Base-by-base conservation (phyloP, 2,888 invertebrate genomes). In the Acanthosepion pharaonis region DNA sequence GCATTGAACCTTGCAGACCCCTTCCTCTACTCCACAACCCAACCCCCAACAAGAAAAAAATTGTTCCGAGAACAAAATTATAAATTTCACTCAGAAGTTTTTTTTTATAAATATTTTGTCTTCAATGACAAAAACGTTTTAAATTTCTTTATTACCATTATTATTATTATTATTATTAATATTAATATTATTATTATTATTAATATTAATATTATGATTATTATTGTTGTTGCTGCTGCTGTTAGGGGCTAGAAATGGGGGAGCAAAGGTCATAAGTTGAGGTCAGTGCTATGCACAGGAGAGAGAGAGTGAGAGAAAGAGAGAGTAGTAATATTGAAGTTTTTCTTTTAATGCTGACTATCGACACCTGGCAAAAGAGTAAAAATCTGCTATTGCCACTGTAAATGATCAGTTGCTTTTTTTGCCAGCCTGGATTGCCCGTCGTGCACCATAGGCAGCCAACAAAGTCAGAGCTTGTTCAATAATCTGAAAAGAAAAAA, bases 211-310 rank as follows among this genome's bases (percentile, higher is more conserved):
- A 55, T 55, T 23, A 59, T 59, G 5, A 33, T 55, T 23, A 59
- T 59, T 23, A 25, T 59, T 59, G 5, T 20, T 59, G 5, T 59
- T 59, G 23, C 5, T 59, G 25, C 23, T 59, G 20, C 59, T 59
- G 23, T 59, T 59, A 42, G 59, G 59, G 78, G 78, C 18, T 33
- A 78, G n/a, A 78, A 78, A 33, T n/a, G 78, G n/a, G 78, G n/a
- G n/a, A n/a, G 78, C n/a, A 78, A 78, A 78, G 78, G 78, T 78
- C 78, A 78, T 78, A 78, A 78, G n/a, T 78, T n/a, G 78, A 33
- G 78, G 78, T 78, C 78, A n/a, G 78, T 33, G 59, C 59, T 23
- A 59, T 59, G 78, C 78, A 78, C 78, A 78, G 9, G 78, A 78
- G 78, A 11, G 28, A 28, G 28, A 78, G 78, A 78, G 78, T 8